These are phyloP conservation scores for Bradysia coprophila DNA, from an alignment of 1,140 invertebrate species.

Conservation along the genomic window DNA sequence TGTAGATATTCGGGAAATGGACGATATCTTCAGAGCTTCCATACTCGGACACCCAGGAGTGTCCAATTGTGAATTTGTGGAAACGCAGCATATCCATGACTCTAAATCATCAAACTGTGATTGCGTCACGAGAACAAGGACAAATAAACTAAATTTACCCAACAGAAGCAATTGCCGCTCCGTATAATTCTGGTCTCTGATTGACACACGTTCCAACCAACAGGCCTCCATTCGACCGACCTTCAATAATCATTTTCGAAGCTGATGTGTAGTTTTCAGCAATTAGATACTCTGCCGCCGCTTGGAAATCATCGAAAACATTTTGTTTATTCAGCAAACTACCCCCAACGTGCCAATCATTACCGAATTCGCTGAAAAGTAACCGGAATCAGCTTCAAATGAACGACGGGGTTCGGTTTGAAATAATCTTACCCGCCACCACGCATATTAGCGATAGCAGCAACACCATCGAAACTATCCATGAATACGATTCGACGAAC, in stretches of 20 bases:
- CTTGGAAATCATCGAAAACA: conserved; percentile 70
- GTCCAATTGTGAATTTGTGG: conserved; percentile 81
- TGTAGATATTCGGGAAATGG: conserved; percentile 56
- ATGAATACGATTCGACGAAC: conserved; percentile 68
- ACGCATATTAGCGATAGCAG: conserved; percentile 78
- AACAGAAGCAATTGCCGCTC: conserved; percentile 35
- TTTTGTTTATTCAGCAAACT: conserved; percentile 70
- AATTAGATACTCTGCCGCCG: too few species aligned
- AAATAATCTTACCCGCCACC: too few species aligned
- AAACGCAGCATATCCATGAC: conserved; percentile 78
- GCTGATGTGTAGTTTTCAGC: conserved; percentile 48
- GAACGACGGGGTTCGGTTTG: too few species aligned
- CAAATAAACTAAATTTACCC: neutral
- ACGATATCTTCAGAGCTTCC: conserved; percentile 57
- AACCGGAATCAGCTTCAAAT: too few species aligned
- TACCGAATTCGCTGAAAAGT: conserved; percentile 79
- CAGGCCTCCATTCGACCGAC: conserved; percentile 77
- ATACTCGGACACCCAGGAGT: conserved; percentile 75
- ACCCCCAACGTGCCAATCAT: conserved; percentile 71
- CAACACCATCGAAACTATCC: conserved; percentile 65
- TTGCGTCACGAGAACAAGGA: neutral
- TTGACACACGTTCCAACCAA: conserved; percentile 61
- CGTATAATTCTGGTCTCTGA: conserved; percentile 71
- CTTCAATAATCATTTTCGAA: conserved; percentile 54
- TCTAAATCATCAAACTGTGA: conserved; percentile 31